Conservation (phyloP, 2,797 vertebrate genomes). For the Hypotaenidia okinawae region DNA sequence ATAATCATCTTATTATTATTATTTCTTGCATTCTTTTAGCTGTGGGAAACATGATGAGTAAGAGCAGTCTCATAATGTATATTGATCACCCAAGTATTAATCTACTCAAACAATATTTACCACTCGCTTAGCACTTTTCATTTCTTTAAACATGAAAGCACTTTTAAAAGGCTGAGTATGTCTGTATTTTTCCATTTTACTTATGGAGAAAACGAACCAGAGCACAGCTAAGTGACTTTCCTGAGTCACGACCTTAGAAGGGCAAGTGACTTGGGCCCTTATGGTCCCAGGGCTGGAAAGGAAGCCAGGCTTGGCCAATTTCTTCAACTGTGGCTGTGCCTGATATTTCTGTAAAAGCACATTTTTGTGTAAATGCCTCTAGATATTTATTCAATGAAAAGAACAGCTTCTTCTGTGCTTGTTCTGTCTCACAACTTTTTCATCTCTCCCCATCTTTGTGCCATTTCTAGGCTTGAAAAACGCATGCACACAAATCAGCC, state of each 20-base stretch:
- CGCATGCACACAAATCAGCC: background rate
- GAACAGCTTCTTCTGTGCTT: background rate
- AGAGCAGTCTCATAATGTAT: constrained; percentile 69
- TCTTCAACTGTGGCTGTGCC: background rate
- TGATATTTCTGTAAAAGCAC: background rate
- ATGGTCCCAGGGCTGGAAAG: background rate
- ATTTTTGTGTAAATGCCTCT: background rate
- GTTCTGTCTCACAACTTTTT: background rate
- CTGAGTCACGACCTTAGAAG: background rate
- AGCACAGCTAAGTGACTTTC: background rate
- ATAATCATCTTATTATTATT: background rate
- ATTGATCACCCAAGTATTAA: constrained; percentile 53
- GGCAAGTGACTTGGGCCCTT: background rate
- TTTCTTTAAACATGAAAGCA: constrained; percentile 39
- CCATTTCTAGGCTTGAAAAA: background rate
- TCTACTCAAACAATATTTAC: constrained; percentile 43
- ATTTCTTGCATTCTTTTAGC: constrained; percentile 48
- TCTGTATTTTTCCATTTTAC: constrained; percentile 48
- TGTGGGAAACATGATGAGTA: constrained; percentile 62
- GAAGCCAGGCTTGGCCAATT: background rate
- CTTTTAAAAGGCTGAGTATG: background rate
- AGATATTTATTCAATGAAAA: background rate
- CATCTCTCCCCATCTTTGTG: background rate
- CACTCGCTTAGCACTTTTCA: constrained; percentile 33
- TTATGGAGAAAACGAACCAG: background rate